Base-by-base conservation (phyloP, 92 coral and sea anemone genomes). In the Zoanthus sansibaricus region DNA sequence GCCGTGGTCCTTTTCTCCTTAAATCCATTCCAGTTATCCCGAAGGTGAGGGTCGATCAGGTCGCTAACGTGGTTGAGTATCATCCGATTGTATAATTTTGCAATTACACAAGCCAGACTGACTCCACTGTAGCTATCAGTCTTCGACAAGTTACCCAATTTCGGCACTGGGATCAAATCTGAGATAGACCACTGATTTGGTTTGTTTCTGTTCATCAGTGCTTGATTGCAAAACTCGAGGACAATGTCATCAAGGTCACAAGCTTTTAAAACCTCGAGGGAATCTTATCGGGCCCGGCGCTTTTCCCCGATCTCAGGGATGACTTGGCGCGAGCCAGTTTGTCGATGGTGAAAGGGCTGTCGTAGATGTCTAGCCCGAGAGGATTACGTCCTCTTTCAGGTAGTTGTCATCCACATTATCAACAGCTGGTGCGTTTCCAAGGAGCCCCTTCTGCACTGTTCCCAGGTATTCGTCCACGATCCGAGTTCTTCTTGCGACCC, bases 371-470 rank as follows among this genome's bases (percentile, higher is more conserved):
- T 37, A 37, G 42, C 42, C 42, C 42, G 42, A 37, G 42, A 37
- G 82, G 82, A 76, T 72, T 72, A 54, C 77, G 85, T 82, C 90
- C 61, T 88, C 87, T 25, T 52, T 59, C 51, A 82, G 31, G 76
- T 71, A 66, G 73, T 76, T 76, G 45, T 73, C 83, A 31, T 80
- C 75, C 75, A 71, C 74, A 21, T 79, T 82, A 47, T 71, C 87
- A 69, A 55, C 68, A 73, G 62, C 88, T 66, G 93, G 91, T 31
- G 88, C 77, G 51, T 76, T 64, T 30, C 93, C 91, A 15, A 87
- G 91, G 52, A 87, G 91, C 47, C 87, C 86, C 93, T 46, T 90
- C 93, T 9, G 82, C 87, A 70, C 87, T 78, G 62, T 72, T 61
- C 42, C 90, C 87, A 45, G 55, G 55, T 46, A 87, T 54, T 72